Evolutionary conservation across 2,113 vertebrate genomes (phyloP).

Genomic region (Strigops habroptila): DNA sequence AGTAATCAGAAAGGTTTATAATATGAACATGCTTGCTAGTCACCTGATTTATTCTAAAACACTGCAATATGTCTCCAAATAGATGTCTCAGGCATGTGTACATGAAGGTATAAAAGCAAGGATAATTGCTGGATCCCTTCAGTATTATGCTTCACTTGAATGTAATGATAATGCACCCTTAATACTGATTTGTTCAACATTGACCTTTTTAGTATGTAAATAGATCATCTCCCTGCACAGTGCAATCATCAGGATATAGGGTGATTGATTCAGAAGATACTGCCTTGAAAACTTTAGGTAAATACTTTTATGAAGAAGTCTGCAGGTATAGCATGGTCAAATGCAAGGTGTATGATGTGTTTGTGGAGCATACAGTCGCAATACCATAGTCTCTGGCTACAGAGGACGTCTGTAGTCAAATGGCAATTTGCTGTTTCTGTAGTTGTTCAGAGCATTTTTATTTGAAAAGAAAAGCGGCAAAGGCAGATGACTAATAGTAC

Average conservation of each 20-base stretch:
- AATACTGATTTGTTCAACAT: neutral
- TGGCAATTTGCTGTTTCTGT: neutral
- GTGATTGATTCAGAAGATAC: neutral
- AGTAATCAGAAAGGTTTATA: neutral
- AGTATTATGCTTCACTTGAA: slow-evolving; percentile 35
- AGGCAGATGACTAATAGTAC: neutral
- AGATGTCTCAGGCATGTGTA: neutral
- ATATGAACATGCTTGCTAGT: neutral
- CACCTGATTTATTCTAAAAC: neutral
- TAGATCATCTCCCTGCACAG: slow-evolving; percentile 28
- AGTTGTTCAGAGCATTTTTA: neutral
- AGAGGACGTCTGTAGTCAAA: neutral
- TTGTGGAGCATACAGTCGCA: neutral
- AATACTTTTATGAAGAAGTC: neutral
- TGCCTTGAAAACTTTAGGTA: neutral
- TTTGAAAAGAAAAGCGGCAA: neutral
- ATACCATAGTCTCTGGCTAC: neutral
- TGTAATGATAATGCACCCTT: neutral
- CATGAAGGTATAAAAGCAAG: neutral
- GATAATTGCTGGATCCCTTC: neutral
- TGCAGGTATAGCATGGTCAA: neutral
- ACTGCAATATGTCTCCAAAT: neutral
- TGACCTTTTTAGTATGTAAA: slow-evolving; percentile 72
- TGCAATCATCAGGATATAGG: neutral
- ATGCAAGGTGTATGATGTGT: neutral